Conservation (phyloP, 2,888 invertebrate species). For the Lissonota sp. region DNA sequence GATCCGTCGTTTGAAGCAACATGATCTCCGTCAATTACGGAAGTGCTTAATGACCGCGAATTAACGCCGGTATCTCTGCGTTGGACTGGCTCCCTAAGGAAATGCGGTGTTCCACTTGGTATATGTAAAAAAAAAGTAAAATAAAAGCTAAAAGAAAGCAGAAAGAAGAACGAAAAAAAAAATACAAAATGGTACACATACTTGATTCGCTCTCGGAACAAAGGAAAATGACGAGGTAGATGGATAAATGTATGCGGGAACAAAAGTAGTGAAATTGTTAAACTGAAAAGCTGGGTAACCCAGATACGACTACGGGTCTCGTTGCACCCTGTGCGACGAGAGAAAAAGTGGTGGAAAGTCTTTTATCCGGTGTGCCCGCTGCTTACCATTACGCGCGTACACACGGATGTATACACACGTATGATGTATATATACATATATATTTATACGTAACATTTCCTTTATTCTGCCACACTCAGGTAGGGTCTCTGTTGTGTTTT, state of each 20-base stretch:
- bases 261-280: slow-evolving; percentile 52
- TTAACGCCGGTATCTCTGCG: slow-evolving; percentile 32
- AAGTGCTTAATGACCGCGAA: slow-evolving; percentile 48
- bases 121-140: slow-evolving; percentile 6
- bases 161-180: slow-evolving; percentile 2
- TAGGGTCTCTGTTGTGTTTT: slow-evolving; percentile 3
- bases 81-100: slow-evolving; percentile 19
- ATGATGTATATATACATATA: slow-evolving; percentile 1
- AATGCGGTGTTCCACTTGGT: slow-evolving; percentile 5
- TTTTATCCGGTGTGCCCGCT: slow-evolving; percentile 34
- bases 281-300: slow-evolving; percentile 53
- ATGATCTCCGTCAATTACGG: slow-evolving; percentile 21
- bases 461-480: slow-evolving; percentile 15
- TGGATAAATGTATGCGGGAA: slow-evolving; percentile 35
- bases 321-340: slow-evolving; percentile 23
- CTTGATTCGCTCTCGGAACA: slow-evolving; percentile 47
- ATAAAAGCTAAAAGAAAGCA: slow-evolving; percentile 12
- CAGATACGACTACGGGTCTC: slow-evolving; percentile 41
- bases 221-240: slow-evolving; percentile 44
- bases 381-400: slow-evolving; percentile 17
- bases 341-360: slow-evolving; percentile 31
- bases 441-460: slow-evolving; percentile 9
- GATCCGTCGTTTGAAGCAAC: not conserved
- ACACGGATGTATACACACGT: slow-evolving; percentile 3
- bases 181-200: slow-evolving; percentile 39